A percentile compares a stretch with the other conserved stretches of the same genome.
Conservation (phyloP, 2,797 vertebrate genomes). For the Streptopelia turtur region DNA sequence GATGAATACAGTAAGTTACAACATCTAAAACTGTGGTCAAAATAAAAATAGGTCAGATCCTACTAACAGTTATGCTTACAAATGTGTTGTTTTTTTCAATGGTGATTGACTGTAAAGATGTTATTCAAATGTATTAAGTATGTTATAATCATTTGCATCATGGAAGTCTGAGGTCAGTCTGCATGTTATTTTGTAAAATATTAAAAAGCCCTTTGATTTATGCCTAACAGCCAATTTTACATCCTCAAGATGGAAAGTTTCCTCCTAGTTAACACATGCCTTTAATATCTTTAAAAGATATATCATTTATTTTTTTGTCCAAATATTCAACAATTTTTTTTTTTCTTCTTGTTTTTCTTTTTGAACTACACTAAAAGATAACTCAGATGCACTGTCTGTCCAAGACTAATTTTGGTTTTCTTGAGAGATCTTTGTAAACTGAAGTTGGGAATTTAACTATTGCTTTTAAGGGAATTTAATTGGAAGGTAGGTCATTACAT, state of each 20-base stretch:
- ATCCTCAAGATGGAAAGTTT: neutral
- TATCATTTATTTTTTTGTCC: neutral
- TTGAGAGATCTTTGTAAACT: neutral
- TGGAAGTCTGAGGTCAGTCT: neutral
- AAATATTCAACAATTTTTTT: neutral
- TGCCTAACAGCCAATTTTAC: neutral
- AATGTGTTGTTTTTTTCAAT: neutral
- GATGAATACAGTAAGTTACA: neutral
- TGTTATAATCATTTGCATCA: neutral
- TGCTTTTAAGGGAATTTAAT: constrained; percentile 11
- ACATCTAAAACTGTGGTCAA: neutral
- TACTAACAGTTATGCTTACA: neutral
- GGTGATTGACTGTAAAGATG: neutral
- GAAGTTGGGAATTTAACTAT: neutral
- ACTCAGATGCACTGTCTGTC: neutral
- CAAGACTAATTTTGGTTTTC: neutral
- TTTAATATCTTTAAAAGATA: neutral
- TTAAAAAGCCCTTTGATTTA: neutral
- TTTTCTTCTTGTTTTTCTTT: neutral
- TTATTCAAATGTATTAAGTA: neutral
- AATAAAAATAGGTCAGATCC: neutral
- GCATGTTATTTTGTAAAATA: neutral
- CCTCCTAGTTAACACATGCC: neutral
- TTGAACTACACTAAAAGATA: neutral
- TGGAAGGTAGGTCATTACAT: constrained; percentile 9